Percentiles rank a stretch among this genome's conserved stretches.
Conservation (phyloP, 1,140 invertebrate species). For the Drosophila simulans region DNA sequence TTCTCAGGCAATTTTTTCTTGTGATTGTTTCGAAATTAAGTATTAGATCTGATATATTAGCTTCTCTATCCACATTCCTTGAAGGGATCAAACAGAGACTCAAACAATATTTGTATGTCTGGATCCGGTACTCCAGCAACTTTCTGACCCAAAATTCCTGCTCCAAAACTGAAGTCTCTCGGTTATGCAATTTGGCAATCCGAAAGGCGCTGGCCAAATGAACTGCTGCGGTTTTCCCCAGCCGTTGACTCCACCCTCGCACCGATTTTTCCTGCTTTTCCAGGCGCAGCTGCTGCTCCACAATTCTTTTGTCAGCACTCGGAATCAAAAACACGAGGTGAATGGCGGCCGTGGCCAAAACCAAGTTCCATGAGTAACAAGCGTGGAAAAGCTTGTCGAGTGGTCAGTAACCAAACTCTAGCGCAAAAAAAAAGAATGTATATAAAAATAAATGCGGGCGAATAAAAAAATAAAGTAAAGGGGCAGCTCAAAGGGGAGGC, state of each 20-base stretch:
- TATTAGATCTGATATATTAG: constrained; percentile 15
- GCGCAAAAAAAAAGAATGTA: constrained; percentile 5
- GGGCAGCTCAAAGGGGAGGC: constrained; percentile 2
- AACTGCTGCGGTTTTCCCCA: constrained; percentile 29
- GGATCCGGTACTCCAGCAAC: background rate
- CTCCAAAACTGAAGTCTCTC: constrained; percentile 1
- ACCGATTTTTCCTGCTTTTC: constrained; percentile 17
- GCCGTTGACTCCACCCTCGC: constrained; percentile 11
- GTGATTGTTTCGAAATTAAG: constrained; percentile 18
- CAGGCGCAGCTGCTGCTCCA: constrained; percentile 9
- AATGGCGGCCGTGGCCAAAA: constrained; percentile 40
- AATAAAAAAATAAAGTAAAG: constrained; percentile 1
- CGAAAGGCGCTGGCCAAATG: constrained; percentile 53
- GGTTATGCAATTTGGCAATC: constrained; percentile 72
- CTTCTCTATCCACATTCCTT: background rate
- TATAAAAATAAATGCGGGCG: constrained; percentile 31
- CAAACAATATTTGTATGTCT: no score
- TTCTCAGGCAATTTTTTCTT: constrained; percentile 7
- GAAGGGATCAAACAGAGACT: background rate
- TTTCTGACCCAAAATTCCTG: background rate
- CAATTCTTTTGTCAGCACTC: constrained; percentile 54
- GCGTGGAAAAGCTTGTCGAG: constrained; percentile 44
- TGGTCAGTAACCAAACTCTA: constrained; percentile 44
- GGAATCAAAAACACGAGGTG: constrained; percentile 45
- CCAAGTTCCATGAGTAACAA: constrained; percentile 75